A percentile compares a stretch with the other conserved stretches of the same genome.
Conservation (phyloP, 2,797 vertebrate genomes). For the Sebastes jordani region DNA sequence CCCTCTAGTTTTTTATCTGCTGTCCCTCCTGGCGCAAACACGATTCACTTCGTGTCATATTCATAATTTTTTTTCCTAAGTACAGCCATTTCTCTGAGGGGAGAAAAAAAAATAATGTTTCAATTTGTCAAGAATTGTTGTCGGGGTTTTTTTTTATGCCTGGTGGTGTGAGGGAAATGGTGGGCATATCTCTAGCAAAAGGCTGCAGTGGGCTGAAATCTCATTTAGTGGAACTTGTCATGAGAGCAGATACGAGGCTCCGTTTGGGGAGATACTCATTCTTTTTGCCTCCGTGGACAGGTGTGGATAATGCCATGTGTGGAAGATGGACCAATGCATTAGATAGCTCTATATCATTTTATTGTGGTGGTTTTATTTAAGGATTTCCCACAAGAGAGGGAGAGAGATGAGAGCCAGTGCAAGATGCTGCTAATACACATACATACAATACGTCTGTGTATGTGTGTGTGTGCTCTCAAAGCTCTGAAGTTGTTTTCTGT, state of each 20-base stretch:
- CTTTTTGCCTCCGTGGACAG: slow-evolving; percentile 33
- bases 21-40: slow-evolving; percentile 71
- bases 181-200: slow-evolving; percentile 63
- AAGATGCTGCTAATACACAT: slow-evolving; percentile 14
- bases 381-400: slow-evolving; percentile 20
- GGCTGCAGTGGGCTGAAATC: slow-evolving; percentile 69
- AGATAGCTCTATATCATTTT: slow-evolving; percentile 46
- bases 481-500: slow-evolving; percentile 54
- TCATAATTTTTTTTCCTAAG: slow-evolving; percentile 70
- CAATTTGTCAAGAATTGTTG: slow-evolving; percentile 73
- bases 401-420: slow-evolving; percentile 9
- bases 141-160: slow-evolving; percentile 41
- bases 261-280: slow-evolving; percentile 49
- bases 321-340: slow-evolving; percentile 39
- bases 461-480: slow-evolving; percentile 30
- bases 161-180: slow-evolving; percentile 52
- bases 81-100: slow-evolving; percentile 70
- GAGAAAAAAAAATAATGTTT: slow-evolving; percentile 61
- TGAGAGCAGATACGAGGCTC: slow-evolving; percentile 66
- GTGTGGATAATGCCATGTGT: slow-evolving; percentile 53
- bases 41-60: slow-evolving; percentile 68
- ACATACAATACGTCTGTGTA: no score
- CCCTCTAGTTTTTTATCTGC: slow-evolving; percentile 61
- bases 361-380: slow-evolving; percentile 45
- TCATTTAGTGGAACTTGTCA: slow-evolving; percentile 73